Evolutionary conservation across 64 coral and sea anemone species (phyloP).

Genomic region (Montipora capricornis): DNA sequence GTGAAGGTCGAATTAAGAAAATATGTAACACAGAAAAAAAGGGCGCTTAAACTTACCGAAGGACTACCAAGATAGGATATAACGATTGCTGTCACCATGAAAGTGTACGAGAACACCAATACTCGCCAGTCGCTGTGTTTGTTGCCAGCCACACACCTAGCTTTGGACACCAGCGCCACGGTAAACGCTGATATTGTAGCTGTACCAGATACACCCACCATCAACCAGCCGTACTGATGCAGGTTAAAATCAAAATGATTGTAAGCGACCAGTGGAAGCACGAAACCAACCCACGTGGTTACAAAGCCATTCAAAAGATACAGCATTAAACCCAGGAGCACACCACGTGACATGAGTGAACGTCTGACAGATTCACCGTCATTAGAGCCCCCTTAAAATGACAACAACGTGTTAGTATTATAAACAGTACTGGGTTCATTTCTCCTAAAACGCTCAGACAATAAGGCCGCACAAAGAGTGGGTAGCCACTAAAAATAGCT

Average conservation of each 20-base stretch:
- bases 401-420: not conserved
- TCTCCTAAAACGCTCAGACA: not conserved
- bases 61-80: conserved; percentile 66
- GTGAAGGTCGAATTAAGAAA: not conserved
- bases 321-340: conserved; percentile 61
- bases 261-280: conserved; percentile 73
- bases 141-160: conserved; percentile 47
- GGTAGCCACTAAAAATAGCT: not conserved
- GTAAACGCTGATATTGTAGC: conserved; percentile 38
- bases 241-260: conserved; percentile 59
- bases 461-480: not conserved
- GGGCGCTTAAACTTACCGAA: conserved; percentile 41
- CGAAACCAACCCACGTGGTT: conserved; percentile 80
- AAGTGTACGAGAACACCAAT: conserved; percentile 28
- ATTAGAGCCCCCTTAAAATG: conserved; percentile 3
- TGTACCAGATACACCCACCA: conserved; percentile 72
- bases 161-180: conserved; percentile 57
- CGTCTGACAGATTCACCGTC: conserved; percentile 25
- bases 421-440: not conserved
- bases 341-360: conserved; percentile 71
- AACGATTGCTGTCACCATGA: conserved; percentile 66
- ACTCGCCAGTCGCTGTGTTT: conserved; percentile 55
- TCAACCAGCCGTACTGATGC: conserved; percentile 66
- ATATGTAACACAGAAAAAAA: not conserved
- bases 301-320: conserved; percentile 77